A percentile compares a stretch with the other conserved stretches of the same genome.
phyloP scores from a whole-genome alignment of 2,113 vertebrate species.

The Eptatretus burgeri region DNA sequence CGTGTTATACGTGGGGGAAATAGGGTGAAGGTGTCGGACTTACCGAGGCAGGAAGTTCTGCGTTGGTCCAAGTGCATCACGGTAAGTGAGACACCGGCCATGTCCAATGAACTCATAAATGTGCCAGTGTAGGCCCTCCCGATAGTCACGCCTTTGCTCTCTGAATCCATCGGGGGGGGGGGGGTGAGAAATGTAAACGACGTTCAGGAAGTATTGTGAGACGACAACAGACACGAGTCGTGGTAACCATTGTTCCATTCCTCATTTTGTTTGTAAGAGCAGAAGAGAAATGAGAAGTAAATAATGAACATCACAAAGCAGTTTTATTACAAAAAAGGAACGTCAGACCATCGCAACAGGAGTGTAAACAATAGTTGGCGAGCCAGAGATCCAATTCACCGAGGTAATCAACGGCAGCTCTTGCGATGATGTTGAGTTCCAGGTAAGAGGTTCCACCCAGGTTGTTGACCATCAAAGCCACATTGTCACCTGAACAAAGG shows the following conservation, averaged over 20 bases:
- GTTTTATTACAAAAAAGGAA: no score
- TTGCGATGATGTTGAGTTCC: slow-evolving; percentile 45
- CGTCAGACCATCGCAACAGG: no score
- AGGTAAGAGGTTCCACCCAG: slow-evolving; percentile 57
- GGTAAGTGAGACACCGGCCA: slow-evolving; percentile 56
- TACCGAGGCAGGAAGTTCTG: no score
- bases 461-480: slow-evolving; percentile 65
- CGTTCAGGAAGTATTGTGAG: no score
- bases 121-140: slow-evolving; percentile 38
- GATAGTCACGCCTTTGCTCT: slow-evolving; percentile 22
- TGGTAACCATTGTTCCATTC: no score
- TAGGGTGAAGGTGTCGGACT: no score
- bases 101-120: slow-evolving; percentile 80
- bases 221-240: no score
- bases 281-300: no score
- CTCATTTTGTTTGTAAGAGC: no score
- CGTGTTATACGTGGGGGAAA: no score
- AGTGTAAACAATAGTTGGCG: no score
- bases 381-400: slow-evolving; percentile 20
- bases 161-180: slow-evolving; percentile 16
- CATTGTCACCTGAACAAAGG: slow-evolving; percentile 21
- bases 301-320: no score
- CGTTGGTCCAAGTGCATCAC: slow-evolving; percentile 24
- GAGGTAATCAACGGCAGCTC: slow-evolving; percentile 22
- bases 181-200: background rate